These are phyloP conservation scores for Drosophila phalerata DNA, from an alignment of 2,888 invertebrate species.

Conservation along the genomic window DNA sequence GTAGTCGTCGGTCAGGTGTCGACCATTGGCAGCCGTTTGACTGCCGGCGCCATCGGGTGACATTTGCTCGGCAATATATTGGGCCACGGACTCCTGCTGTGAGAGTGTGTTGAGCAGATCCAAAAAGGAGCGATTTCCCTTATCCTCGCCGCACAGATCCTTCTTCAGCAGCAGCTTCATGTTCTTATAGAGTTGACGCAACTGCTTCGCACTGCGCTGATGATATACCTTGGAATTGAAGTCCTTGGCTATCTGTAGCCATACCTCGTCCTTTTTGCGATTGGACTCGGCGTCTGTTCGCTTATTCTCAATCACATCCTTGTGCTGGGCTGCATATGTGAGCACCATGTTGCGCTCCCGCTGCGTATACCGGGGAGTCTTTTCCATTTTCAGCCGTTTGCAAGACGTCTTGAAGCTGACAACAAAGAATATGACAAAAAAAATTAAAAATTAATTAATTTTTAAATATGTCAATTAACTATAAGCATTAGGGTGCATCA, in stretches of 20 bases:
- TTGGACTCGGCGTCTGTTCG: slow-evolving; percentile 84
- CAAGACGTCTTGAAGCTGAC: slow-evolving; percentile 84
- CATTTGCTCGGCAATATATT: slow-evolving; percentile 82
- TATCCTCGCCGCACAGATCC: slow-evolving; percentile 84
- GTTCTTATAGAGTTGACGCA: slow-evolving; percentile 85
- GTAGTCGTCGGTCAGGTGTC: slow-evolving; percentile 78
- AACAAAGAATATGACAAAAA: neutral
- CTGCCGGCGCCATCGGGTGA: slow-evolving; percentile 77
- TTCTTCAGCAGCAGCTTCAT: slow-evolving; percentile 85
- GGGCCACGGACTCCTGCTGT: slow-evolving; percentile 83
- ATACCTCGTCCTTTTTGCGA: slow-evolving; percentile 85
- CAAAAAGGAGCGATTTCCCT: slow-evolving; percentile 83
- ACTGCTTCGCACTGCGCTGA: slow-evolving; percentile 85
- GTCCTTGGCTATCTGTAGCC: slow-evolving; percentile 85
- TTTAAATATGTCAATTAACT: too few species aligned
- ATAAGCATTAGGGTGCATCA: too few species aligned
- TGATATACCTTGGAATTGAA: slow-evolving; percentile 85
- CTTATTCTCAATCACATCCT: slow-evolving; percentile 85
- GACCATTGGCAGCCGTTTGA: slow-evolving; percentile 52
- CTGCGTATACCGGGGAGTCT: slow-evolving; percentile 85
- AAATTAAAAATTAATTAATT: too few species aligned
- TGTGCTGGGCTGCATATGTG: slow-evolving; percentile 85
- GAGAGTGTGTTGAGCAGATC: slow-evolving; percentile 84
- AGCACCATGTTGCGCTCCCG: slow-evolving; percentile 85
- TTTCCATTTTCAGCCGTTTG: slow-evolving; percentile 85